Evolutionary conservation across 2,888 invertebrate genomes (phyloP), one percentile per base, ranked within the genome.

Genomic region (Meteorus colon): DNA sequence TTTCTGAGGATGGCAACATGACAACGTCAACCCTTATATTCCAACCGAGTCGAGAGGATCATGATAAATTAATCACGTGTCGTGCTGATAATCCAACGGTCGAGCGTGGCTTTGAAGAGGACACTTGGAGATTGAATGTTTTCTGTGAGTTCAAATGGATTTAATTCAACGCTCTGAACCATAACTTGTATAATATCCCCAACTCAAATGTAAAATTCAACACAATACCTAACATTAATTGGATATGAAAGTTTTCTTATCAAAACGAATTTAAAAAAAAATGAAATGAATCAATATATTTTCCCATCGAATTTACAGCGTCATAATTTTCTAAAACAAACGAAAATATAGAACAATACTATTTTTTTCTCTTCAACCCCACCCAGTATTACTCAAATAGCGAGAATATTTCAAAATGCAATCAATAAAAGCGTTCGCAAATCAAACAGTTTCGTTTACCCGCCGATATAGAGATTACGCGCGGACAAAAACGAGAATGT

Each of bases 41-140:
- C 90, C 93, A 92, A 29, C 96, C 97, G 14, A 93, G 92, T 4
- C 92, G 95, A 88, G 92, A 93, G 81, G 95, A 97, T 90, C 94
- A 97, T 86, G 95, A 94, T 19, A 94, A 94, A 84, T 92, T 93
- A 41, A 91, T 97, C 77, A 95, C 94, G 71, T 97, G 97, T 87
- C 92, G 95, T 77, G 96, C 96, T 1, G 93, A 94, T 75, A 97
- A 97, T 90, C 91, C 93, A 67, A 92, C 94, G 81, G 92, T 96
- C 31, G 93, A 93, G 82, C 94, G 93, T 82, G 93, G 94, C 76
- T 92, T 94, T 29, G 92, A 94, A 78, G 96, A 97, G 89, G 94
- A 95, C 79, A 93, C 93, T 69, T 93, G 96, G 92, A 94, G 94
- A 86, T 92, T 97, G 77, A 95, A 96, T 90, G 94, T 97, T 81